These are phyloP conservation scores for Bimastos eiseni DNA, from an alignment of 2,888 invertebrate species.

Conservation along the genomic window DNA sequence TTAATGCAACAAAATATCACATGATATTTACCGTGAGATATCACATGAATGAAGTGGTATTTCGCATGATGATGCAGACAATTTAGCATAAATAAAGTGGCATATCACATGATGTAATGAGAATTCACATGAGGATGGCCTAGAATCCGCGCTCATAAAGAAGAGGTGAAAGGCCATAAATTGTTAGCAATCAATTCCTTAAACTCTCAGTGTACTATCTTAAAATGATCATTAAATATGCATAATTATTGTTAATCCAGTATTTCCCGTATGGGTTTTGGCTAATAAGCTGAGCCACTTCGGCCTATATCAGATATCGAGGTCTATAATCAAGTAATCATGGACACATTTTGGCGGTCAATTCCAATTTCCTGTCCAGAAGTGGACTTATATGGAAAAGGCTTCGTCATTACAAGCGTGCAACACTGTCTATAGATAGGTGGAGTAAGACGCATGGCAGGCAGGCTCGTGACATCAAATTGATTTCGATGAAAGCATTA, in stretches of 20 bases:
- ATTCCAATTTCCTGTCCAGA: constrained; percentile 2
- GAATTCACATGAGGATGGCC: background rate
- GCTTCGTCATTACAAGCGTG: background rate
- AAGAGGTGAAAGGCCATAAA: background rate
- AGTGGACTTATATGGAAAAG: background rate
- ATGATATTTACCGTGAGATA: too few species aligned
- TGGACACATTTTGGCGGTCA: background rate
- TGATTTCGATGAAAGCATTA: background rate
- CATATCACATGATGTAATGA: background rate
- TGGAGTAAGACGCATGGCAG: background rate
- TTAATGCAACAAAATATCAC: too few species aligned
- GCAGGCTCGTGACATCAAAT: background rate
- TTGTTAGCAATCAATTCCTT: background rate
- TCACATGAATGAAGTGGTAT: too few species aligned
- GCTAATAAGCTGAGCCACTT: too few species aligned
- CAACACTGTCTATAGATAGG: background rate
- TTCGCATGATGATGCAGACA: too few species aligned
- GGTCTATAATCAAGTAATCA: background rate
- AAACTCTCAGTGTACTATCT: background rate
- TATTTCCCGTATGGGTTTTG: too few species aligned
- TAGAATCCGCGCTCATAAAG: background rate
- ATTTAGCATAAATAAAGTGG: too few species aligned
- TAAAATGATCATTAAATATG: too few species aligned
- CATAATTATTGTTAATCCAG: too few species aligned
- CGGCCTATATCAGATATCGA: background rate